phyloP scores from a whole-genome alignment of 2,797 vertebrate genomes.

The Sebastes cheni region DNA sequence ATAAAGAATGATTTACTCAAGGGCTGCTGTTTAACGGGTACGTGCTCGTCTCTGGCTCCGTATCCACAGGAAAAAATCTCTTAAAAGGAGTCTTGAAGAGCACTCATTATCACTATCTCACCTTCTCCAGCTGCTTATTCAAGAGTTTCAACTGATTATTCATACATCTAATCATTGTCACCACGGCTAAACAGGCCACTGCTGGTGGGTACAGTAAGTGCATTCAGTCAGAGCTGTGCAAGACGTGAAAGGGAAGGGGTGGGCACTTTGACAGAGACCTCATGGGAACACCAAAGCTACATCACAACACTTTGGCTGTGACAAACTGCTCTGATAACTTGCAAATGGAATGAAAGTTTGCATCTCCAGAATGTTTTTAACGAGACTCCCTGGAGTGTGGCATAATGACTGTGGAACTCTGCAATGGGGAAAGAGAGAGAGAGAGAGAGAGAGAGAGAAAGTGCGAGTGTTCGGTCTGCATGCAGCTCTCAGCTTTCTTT shows the following conservation, averaged over 20 bases:
- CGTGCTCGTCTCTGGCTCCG: constrained; percentile 24
- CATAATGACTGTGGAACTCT: constrained; percentile 68
- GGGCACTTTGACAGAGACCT: constrained; percentile 51
- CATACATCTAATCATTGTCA: constrained; percentile 30
- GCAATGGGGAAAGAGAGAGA: constrained; percentile 8
- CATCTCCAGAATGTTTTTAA: constrained; percentile 77
- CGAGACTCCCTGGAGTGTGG: constrained; percentile 71
- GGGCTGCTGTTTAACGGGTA: constrained; percentile 38
- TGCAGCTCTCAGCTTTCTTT: constrained; percentile 61
- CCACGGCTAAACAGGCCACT: constrained; percentile 17
- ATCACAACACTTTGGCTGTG: constrained; percentile 73
- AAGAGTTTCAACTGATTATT: constrained; percentile 35
- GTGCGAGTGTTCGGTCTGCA: constrained; percentile 46
- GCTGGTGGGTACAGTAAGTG: constrained; percentile 17
- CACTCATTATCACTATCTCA: constrained; percentile 14
- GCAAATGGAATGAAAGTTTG: constrained; percentile 78
- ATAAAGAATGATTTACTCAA: constrained; percentile 60
- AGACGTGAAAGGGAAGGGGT: constrained; percentile 18
- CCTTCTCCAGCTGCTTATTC: constrained; percentile 19
- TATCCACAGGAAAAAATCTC: constrained; percentile 10
- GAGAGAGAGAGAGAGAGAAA: neutral
- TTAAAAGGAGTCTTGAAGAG: constrained; percentile 8
- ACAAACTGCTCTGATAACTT: constrained; percentile 71
- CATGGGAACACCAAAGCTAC: constrained; percentile 51
- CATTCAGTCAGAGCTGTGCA: constrained; percentile 7